Percentiles rank a stretch among this genome's conserved stretches.
Evolutionary conservation across 2,797 vertebrate species (phyloP).

Genomic region (Chelon auratus): DNA sequence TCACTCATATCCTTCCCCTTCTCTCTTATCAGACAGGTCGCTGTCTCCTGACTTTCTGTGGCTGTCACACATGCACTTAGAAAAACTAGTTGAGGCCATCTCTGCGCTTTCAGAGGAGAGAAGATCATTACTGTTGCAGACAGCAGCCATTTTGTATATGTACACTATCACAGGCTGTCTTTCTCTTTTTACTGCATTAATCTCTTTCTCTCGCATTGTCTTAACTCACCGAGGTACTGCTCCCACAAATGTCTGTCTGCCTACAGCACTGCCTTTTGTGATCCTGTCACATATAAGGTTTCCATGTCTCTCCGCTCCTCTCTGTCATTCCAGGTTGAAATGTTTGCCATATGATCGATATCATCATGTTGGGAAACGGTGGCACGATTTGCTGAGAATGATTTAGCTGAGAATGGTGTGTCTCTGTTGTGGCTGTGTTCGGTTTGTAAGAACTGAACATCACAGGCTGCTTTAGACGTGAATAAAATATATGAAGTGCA

Average conservation of each 20-base stretch:
- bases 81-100: conserved; percentile 75
- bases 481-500: conserved; percentile 38
- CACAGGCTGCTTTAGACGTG: conserved; percentile 39
- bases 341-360: conserved; percentile 76
- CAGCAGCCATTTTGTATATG: conserved; percentile 81
- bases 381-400: conserved; percentile 67
- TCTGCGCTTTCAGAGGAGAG: conserved; percentile 70
- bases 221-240: conserved; percentile 68
- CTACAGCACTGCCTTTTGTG: conserved; percentile 71
- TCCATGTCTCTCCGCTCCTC: conserved; percentile 39
- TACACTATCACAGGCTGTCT: conserved; percentile 74
- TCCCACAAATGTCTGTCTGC: conserved; percentile 65
- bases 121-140: conserved; percentile 81
- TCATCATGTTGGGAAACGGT: conserved; percentile 56
- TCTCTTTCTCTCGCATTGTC: conserved; percentile 45
- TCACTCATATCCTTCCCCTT: conserved; percentile 75
- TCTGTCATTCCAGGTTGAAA: conserved; percentile 56
- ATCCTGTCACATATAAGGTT: conserved; percentile 65
- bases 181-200: conserved; percentile 63
- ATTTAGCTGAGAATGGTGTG: conserved; percentile 35
- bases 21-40: conserved; percentile 90
- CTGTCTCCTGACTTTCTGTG: conserved; percentile 89
- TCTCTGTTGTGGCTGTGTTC: conserved; percentile 31
- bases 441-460: conserved; percentile 42
- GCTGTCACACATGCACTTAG: conserved; percentile 82